Evolutionary conservation across 2,888 invertebrate genomes (phyloP), one percentile per base, ranked within the genome.

Genomic region (Uropetala carovei): DNA sequence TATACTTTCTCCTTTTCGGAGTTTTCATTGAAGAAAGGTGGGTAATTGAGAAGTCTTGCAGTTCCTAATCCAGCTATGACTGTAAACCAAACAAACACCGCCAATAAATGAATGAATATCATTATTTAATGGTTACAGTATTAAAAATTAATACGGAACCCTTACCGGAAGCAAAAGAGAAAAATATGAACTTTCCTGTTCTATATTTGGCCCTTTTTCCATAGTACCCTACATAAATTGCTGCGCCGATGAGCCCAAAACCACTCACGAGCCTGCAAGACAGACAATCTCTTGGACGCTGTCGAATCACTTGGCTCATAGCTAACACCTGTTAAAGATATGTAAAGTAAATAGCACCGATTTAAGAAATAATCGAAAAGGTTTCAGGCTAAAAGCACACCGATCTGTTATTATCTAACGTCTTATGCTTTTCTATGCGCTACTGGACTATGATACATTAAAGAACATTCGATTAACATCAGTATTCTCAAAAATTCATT

Each of bases 231-330:
- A 97, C 94, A 93, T 97, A 97, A 93, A 95, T 95, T 93, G 97
- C 97, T 93, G 96, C 96, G 0, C 97, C 97, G 58, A 97, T 94
- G 68, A 97, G 95, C 10, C 97, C 97, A 13, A 95, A 94, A 10
- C 97, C 96, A 92, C 97, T 96, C 0, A 96, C 95, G 30, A 96
- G 93, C 94, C 96, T 96, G 94, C 97, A 97, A 0, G 95, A 95
- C 10, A 96, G 93, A 93, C 97, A 97, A 94, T 97, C 96, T 22
- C 95, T 95, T 13, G 92, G 92, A n/a, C 92, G 85, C 14, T 92
- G 92, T 68, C 86, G 83, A 57, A 92, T 86, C 22, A 92, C 58
- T 85, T 84, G 85, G 64, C 60, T 86, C 92, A 92, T 92, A 5
- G 0, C 27, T 1, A 75, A 27, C 13, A 18, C 22, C 27, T 75